Evolutionary conservation across 2,797 vertebrate species (phyloP), one percentile per base, ranked within the genome.

Genomic region (Amniataba percoides): DNA sequence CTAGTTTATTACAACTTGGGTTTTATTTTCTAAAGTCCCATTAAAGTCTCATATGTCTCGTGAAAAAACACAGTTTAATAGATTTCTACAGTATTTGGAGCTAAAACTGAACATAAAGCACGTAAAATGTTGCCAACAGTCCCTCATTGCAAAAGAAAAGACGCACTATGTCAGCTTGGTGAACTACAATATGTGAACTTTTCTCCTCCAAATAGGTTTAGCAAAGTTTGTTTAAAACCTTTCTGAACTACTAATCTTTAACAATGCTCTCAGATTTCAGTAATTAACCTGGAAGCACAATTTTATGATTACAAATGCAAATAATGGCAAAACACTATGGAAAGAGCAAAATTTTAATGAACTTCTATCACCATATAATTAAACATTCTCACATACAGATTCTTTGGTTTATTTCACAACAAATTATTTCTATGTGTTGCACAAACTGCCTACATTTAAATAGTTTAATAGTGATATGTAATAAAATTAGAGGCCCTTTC

Each of bases 401-500:
- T 52, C 23, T 52, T 64, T 52, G 58, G 25, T 49, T 51, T 27
- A 42, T 3, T 39, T 67, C 42, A 62, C 58, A 43, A 52, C 13
- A 42, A 53, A 18, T 46, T 16, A 61, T 15, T 39, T 5, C 8
- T 45, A 43, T 34, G 6, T 66, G 16, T 18, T 12, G 19, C 55
- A 57, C 2, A 4, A 45, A 72, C 55, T 19, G 40, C 42, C 31
- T 23, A 23, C n/a, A 40, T 49, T 62, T 67, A 15, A 19, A 53
- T 11, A 11, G 57, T 53, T 55, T 31, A 71, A 63, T 39, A 55
- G 48, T 45, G 14, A 39, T 36, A 19, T 42, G 11, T n/a, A 42
- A 69, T 52, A 51, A 13, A 72, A 51, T 46, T 40, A 45, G 36
- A 66, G 55, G 25, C 5, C 4, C 5, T 36, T 56, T 76, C 46